Percentiles rank a stretch among this genome's conserved stretches.
These are phyloP conservation scores for Cephus nigrinus DNA, from an alignment of 2,888 invertebrate genomes.

Conservation along the genomic window DNA sequence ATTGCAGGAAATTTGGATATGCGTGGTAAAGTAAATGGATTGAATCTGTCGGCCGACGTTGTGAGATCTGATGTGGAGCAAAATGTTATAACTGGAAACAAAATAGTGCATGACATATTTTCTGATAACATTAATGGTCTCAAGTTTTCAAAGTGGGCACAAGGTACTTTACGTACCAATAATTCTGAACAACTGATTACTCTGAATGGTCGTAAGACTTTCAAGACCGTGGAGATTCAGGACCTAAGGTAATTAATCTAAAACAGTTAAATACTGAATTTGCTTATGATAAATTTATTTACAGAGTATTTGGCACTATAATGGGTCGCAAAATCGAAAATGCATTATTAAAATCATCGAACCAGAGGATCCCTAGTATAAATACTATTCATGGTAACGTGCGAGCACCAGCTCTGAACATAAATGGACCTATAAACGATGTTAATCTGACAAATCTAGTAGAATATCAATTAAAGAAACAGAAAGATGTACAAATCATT, in stretches of 20 bases:
- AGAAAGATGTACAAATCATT: conserved; percentile 34
- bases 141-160: conserved; percentile 67
- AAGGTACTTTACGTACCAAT: conserved; percentile 62
- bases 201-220: conserved; percentile 66
- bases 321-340: conserved; percentile 54
- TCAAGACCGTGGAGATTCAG: conserved; percentile 64
- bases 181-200: conserved; percentile 51
- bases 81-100: conserved; percentile 66
- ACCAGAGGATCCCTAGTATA: conserved; percentile 63
- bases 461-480: conserved; percentile 40
- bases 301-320: conserved; percentile 55
- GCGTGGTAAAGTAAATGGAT: conserved; percentile 66
- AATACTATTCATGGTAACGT: conserved; percentile 52
- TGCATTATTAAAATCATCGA: conserved; percentile 56
- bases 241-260: conserved; percentile 56
- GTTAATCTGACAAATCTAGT: conserved; percentile 39
- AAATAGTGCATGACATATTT: conserved; percentile 60
- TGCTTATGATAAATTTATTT: conserved; percentile 43
- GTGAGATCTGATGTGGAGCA: conserved; percentile 61
- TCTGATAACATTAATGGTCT: conserved; percentile 66
- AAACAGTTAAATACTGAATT: conserved; percentile 19
- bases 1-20: conserved; percentile 54
- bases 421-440: conserved; percentile 45
- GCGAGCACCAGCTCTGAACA: conserved; percentile 31
- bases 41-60: conserved; percentile 69